Conservation (phyloP, 1,140 invertebrate genomes). For the Sitobion miscanthi region DNA sequence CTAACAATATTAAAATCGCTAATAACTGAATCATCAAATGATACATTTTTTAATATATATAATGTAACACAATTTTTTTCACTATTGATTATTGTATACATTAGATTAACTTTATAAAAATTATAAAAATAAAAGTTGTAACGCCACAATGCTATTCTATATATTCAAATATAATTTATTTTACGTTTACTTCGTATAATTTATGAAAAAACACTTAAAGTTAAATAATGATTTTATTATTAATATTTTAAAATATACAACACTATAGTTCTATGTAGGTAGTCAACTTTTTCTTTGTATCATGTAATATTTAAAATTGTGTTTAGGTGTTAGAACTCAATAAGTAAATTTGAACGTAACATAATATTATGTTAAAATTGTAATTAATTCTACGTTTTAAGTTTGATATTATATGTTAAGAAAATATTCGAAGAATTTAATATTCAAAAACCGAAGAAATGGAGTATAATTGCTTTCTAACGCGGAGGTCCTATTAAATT, state of each 20-base stretch:
- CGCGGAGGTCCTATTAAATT: not conserved
- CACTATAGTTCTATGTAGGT: not conserved
- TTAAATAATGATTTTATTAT: constrained; percentile 1
- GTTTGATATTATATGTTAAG: not conserved
- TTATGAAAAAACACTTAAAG: not conserved
- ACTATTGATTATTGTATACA: not conserved
- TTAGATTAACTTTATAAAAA: not conserved
- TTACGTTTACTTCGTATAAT: not conserved
- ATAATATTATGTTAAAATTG: not conserved
- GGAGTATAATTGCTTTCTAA: not conserved
- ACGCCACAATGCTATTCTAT: not conserved
- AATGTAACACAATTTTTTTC: not conserved
- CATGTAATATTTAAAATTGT: not conserved
- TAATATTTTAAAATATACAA: not conserved
- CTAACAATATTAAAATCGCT: not conserved
- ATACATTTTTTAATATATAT: not conserved
- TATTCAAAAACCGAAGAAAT: not conserved
- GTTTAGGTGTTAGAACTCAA: not conserved
- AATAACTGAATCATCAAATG: not conserved
- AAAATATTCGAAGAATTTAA: not conserved
- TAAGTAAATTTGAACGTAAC: not conserved
- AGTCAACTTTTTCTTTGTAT: not conserved
- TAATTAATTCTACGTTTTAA: not conserved
- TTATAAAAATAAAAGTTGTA: not conserved
- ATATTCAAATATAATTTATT: not conserved